These are phyloP conservation scores for Platyscapa corneri DNA, from an alignment of 1,140 invertebrate species.

Conservation along the genomic window DNA sequence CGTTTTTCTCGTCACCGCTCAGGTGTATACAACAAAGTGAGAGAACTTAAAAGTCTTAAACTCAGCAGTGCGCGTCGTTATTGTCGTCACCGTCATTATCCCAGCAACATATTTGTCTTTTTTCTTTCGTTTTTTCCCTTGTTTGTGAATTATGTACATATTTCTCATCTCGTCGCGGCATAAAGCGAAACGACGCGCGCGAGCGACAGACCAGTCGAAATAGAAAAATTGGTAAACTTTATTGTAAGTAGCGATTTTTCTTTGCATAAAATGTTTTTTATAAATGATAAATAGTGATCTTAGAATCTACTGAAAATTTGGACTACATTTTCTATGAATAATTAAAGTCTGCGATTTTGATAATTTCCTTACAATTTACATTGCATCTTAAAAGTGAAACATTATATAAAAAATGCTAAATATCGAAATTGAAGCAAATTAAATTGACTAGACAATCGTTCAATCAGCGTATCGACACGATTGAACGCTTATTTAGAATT, in stretches of 20 bases:
- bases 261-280: neutral
- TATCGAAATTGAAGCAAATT: neutral
- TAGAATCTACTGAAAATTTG: too few species aligned
- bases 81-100: neutral
- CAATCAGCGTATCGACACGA: too few species aligned
- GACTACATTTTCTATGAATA: neutral
- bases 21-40: neutral
- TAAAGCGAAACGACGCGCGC: slow-evolving; percentile 30
- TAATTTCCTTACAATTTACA: neutral
- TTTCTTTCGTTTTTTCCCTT: too few species aligned
- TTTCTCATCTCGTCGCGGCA: neutral
- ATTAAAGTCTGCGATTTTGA: neutral
- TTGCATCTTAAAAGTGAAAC: neutral
- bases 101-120: neutral
- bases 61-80: neutral
- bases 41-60: neutral
- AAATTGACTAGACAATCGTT: too few species aligned
- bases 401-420: neutral
- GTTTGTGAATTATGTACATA: neutral
- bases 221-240: neutral
- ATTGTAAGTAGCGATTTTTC: neutral
- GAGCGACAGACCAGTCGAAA: neutral
- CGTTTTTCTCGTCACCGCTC: neutral
- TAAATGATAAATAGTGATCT: neutral
- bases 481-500: neutral